A percentile compares a stretch with the other conserved stretches of the same genome.
Conservation (phyloP, 2,797 vertebrate species). For the Sebastes dallii region DNA sequence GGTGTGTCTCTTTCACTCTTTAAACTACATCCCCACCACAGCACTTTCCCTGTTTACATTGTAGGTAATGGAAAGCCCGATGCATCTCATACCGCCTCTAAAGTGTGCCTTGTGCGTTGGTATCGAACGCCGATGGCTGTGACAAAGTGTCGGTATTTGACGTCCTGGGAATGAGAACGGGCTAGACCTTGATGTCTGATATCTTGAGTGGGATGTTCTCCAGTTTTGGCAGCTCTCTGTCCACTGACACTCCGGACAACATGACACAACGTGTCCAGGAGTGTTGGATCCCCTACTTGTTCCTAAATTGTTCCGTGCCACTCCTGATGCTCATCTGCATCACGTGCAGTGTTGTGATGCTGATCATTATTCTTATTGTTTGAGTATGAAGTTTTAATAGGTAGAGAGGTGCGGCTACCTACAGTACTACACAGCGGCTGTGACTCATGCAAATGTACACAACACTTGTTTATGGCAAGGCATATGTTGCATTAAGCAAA, state of each 20-base stretch:
- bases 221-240: slow-evolving; percentile 10
- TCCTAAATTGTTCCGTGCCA: slow-evolving; percentile 32
- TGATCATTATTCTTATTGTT: not conserved
- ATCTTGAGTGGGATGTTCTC: slow-evolving; percentile 41
- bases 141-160: too few species aligned
- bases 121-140: too few species aligned
- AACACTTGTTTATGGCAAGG: not conserved
- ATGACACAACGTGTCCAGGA: slow-evolving; percentile 25
- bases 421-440: not conserved
- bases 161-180: too few species aligned
- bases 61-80: too few species aligned
- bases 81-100: too few species aligned
- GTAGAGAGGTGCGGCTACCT: not conserved
- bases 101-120: too few species aligned
- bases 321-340: not conserved
- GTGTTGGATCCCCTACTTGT: not conserved
- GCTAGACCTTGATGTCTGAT: slow-evolving; percentile 12
- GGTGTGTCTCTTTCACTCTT: too few species aligned
- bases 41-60: too few species aligned
- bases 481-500: not conserved
- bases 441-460: not conserved
- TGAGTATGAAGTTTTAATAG: not conserved
- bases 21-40: too few species aligned
- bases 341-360: not conserved
- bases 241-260: slow-evolving; percentile 32